Base-by-base conservation (phyloP, 1,140 invertebrate genomes). In the Drosophila rufa region DNA sequence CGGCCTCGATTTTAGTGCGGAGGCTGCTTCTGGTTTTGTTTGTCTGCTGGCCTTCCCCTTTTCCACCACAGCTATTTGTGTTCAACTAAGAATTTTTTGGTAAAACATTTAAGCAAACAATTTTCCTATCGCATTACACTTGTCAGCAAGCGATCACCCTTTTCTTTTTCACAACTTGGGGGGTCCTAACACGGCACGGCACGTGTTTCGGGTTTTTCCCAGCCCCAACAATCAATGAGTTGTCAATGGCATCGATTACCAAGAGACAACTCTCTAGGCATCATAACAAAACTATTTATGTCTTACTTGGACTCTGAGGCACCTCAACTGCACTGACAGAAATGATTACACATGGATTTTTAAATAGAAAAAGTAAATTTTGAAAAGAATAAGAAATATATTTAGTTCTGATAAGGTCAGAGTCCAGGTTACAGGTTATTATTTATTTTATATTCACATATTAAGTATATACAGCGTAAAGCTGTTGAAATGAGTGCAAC, bases 211-310 rank as follows among this genome's bases (percentile, higher is more conserved):
- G 33, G 40, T 11, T 27, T 64, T n/a, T 8, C 30, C 14, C 46
- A 17, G 2, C 3, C 15, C 19, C 58, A 47, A 38, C 43, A 59
- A 64, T 22, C 33, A 58, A 46, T 40, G 33, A 78, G 27, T 45
- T 81, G 79, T 80, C 78, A 76, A 51, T 64, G 71, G 84, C 73
- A 87, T 87, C 83, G 77, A 87, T 89, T 87, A 80, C 85, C 77
- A 15, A n/a, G 17, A 53, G 30, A 43, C 55, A 40, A 45, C 40
- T 66, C 12, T 17, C 17, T 50, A 53, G 36, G 22, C 45, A 75
- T 65, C 42, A 77, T 75, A 67, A 68, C 74, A 60, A 75, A 75
- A 75, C 58, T 78, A 78, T 78, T 77, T 56, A 43, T 76, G 60
- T 53, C 46, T 47, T 53, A 55, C 47, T 66, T 46, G 38, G 40